A percentile compares a stretch with the other conserved stretches of the same genome.
Conservation (phyloP, 2,113 vertebrate species). For the Falco punctatus region DNA sequence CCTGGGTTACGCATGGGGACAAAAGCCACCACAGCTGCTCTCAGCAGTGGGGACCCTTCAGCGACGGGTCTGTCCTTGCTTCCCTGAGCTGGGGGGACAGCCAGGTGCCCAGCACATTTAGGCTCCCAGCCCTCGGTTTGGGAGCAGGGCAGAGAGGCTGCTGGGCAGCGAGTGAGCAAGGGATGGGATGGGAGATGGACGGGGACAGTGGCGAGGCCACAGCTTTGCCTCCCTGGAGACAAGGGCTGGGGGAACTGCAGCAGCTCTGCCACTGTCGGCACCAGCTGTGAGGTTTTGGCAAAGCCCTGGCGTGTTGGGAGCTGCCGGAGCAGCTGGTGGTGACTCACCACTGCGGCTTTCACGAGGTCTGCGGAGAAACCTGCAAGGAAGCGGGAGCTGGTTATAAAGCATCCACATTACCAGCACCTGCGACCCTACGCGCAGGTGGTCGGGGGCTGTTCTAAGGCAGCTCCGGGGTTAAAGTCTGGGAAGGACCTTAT, state of each 20-base stretch:
- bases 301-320: background rate
- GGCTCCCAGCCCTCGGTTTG: background rate
- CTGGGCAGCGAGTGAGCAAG: fast-evolving
- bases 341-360: conserved; percentile 41
- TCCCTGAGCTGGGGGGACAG: background rate
- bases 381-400: background rate
- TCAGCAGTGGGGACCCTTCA: background rate
- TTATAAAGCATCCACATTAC: background rate
- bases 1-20: fast-evolving
- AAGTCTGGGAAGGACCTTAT: background rate
- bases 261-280: background rate
- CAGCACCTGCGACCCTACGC: fast-evolving
- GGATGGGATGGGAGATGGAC: background rate
- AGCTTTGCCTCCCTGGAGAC: background rate
- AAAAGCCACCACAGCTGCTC: background rate
- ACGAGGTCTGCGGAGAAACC: background rate
- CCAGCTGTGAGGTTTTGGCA: background rate
- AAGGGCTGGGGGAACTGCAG: fast-evolving
- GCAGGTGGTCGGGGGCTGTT: fast-evolving
- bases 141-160: background rate
- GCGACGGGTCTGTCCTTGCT: background rate
- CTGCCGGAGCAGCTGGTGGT: fast-evolving
- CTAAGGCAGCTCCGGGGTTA: background rate
- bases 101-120: fast-evolving
- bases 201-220: fast-evolving